Conservation (phyloP, 2,113 vertebrate genomes). For the Argyrosomus japonicus region DNA sequence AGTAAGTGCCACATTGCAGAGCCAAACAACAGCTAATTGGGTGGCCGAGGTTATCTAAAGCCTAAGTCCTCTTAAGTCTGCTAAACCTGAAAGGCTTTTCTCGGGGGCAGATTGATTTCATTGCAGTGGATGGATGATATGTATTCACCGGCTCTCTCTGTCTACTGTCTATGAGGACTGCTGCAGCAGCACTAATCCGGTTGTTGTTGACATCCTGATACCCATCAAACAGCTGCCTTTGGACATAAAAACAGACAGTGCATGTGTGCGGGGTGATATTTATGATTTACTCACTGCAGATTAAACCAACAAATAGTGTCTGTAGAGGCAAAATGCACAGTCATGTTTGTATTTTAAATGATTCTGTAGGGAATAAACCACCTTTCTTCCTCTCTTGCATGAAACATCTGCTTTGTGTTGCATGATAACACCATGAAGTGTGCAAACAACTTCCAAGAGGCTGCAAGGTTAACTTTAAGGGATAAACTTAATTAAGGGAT, state of each 20-base stretch:
- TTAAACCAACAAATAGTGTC: not conserved
- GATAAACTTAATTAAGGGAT: no score
- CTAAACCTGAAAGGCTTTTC: constrained; percentile 60
- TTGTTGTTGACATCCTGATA: constrained; percentile 75
- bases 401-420: not conserved
- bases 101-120: constrained; percentile 48
- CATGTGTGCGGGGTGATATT: not conserved
- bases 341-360: not conserved
- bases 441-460: not conserved
- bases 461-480: rapidly evolving
- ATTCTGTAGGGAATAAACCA: not conserved
- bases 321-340: not conserved
- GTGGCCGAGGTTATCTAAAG: constrained; percentile 30
- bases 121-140: constrained; percentile 56
- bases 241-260: constrained; percentile 4
- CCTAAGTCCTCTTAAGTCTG: constrained; percentile 72
- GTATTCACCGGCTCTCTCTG: constrained; percentile 27
- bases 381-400: not conserved
- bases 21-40: constrained; percentile 28
- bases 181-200: constrained; percentile 70
- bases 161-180: constrained; percentile 28
- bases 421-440: not conserved
- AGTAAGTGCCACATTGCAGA: constrained; percentile 18
- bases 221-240: constrained; percentile 62
- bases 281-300: not conserved